Evolutionary conservation across 1,140 invertebrate genomes (phyloP).

Genomic region (Drosophila bocki): DNA sequence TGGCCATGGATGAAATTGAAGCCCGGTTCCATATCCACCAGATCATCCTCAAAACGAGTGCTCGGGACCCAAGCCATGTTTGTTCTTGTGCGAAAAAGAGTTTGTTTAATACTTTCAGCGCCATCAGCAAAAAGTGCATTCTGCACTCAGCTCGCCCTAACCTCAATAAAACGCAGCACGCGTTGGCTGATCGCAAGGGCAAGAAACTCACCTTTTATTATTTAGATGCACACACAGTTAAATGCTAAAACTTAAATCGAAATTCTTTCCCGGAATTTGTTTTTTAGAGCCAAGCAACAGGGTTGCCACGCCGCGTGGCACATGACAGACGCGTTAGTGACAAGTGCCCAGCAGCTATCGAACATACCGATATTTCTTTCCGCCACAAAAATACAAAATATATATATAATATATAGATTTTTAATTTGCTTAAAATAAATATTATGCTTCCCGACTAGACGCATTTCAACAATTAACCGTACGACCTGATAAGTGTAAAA

Average conservation of each 20-base stretch:
- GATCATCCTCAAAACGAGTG: conserved; percentile 71
- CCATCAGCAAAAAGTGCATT: conserved; percentile 20
- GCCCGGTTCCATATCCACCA: conserved; percentile 59
- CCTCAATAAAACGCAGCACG: conserved; percentile 9
- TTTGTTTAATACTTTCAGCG: conserved; percentile 3
- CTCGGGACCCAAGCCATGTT: conserved; percentile 70
- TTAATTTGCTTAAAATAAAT: background rate
- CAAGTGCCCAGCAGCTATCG: background rate
- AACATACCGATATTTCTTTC: background rate
- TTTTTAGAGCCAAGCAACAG: conserved; percentile 19
- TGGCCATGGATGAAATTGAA: conserved; percentile 61
- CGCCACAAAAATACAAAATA: background rate
- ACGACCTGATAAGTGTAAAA: background rate
- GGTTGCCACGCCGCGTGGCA: conserved; percentile 2
- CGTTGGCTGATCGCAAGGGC: background rate
- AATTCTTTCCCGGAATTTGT: background rate
- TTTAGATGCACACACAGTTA: background rate
- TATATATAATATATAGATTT: background rate
- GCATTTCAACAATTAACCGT: background rate
- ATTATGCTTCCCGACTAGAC: background rate
- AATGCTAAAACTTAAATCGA: background rate
- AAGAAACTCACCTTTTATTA: conserved; percentile 3
- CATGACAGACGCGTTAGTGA: background rate
- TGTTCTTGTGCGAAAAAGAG: conserved; percentile 9
- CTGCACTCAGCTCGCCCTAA: conserved; percentile 12